A percentile compares a stretch with the other conserved stretches of the same genome.
These are phyloP conservation scores for Gasterosteus nipponicus DNA, from an alignment of 2,113 vertebrate species.

Conservation along the genomic window DNA sequence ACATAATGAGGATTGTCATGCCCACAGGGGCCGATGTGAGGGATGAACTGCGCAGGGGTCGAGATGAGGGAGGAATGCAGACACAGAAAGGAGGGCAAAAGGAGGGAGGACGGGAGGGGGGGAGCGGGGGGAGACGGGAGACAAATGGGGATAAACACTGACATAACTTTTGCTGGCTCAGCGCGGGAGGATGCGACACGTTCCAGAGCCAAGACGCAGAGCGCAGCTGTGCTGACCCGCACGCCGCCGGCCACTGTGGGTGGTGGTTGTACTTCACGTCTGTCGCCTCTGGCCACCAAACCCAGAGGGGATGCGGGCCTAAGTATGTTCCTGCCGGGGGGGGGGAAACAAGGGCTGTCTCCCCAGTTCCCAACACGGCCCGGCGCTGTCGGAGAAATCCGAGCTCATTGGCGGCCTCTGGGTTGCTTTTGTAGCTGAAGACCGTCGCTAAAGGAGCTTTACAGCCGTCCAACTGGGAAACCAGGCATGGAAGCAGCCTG, in stretches of 20 bases:
- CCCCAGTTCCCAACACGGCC: constrained; percentile 24
- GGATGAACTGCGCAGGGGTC: constrained; percentile 39
- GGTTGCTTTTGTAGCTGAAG: constrained; percentile 34
- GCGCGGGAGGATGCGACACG: constrained; percentile 23
- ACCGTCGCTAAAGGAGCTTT: constrained; percentile 8
- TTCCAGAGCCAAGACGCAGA: constrained; percentile 26
- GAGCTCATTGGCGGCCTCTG: not conserved
- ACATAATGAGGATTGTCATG: constrained; percentile 69
- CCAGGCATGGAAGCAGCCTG: constrained; percentile 8
- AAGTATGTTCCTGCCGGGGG: constrained; percentile 37
- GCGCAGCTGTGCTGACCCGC: constrained; percentile 52
- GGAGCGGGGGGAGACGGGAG: not conserved
- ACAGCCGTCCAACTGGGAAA: constrained; percentile 24
- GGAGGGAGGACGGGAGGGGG: too few relatives aligned
- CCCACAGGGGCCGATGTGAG: constrained; percentile 62
- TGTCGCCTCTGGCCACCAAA: constrained; percentile 51
- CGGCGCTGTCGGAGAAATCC: constrained; percentile 11
- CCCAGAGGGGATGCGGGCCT: constrained; percentile 38
- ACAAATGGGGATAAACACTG: constrained; percentile 40
- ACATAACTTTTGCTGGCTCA: constrained; percentile 52
- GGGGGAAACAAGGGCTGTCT: constrained; percentile 8
- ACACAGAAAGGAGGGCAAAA: constrained; percentile 28
- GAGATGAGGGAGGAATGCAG: constrained; percentile 49
- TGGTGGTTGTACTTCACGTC: constrained; percentile 41
- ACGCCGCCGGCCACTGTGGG: constrained; percentile 25